Conservation (phyloP, 2,113 vertebrate species). For the Erythrolamprus reginae region DNA sequence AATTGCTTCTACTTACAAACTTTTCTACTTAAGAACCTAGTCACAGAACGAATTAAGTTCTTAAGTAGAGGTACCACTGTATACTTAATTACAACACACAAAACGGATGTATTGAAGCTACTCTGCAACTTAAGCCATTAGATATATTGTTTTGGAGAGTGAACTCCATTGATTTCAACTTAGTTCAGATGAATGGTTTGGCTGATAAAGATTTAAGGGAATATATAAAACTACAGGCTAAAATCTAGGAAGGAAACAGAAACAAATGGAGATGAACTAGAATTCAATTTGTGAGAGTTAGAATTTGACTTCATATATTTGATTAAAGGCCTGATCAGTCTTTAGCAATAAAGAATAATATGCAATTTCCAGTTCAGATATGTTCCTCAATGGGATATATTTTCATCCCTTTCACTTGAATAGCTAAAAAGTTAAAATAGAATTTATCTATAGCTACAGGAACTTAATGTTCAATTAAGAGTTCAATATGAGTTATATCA, state of each 20-base stretch:
- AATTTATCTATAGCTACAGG: constrained; percentile 25
- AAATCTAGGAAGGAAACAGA: background rate
- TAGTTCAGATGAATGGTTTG: background rate
- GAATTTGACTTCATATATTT: background rate
- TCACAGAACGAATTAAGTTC: too few species aligned
- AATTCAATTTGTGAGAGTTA: background rate
- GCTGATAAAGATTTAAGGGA: background rate
- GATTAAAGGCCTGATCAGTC: background rate
- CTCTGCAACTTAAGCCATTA: background rate
- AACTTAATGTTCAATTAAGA: constrained; percentile 39
- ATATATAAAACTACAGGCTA: background rate
- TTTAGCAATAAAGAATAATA: constrained; percentile 3
- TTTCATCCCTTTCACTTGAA: constrained; percentile 19
- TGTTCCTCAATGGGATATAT: background rate
- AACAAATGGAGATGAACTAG: background rate
- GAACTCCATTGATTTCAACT: background rate
- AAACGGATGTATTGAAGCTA: background rate
- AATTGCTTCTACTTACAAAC: too few species aligned
- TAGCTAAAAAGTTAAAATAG: constrained; percentile 37
- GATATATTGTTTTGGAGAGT: background rate
- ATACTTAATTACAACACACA: background rate
- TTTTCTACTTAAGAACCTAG: too few species aligned
- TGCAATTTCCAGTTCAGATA: background rate
- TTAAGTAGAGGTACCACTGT: too few species aligned
- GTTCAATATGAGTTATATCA: constrained; percentile 28